Conservation (phyloP, 2,797 vertebrate species). For the Scolopax rusticola region DNA sequence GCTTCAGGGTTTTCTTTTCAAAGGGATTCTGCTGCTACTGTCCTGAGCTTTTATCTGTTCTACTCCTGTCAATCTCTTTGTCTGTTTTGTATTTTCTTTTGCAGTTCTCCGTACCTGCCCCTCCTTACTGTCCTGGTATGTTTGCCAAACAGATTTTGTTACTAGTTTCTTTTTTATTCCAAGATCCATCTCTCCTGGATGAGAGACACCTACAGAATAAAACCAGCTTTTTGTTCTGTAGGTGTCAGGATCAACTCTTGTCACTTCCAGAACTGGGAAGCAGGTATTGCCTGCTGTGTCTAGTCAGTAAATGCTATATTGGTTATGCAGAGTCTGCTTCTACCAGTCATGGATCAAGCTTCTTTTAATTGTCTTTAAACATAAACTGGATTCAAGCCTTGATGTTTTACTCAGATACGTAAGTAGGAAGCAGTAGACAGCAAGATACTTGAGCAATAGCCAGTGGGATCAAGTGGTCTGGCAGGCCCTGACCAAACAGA, state of each 20-base stretch:
- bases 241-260: background rate
- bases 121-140: background rate
- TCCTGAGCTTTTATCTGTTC: background rate
- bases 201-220: too few species aligned
- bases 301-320: background rate
- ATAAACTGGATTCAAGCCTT: background rate
- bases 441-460: rapidly evolving
- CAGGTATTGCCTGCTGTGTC: background rate
- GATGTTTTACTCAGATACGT: background rate
- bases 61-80: rapidly evolving
- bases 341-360: background rate
- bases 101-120: background rate
- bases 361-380: background rate
- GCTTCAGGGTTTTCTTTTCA: background rate
- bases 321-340: background rate
- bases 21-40: background rate
- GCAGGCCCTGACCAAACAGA: background rate
- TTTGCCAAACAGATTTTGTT: background rate
- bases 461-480: background rate
- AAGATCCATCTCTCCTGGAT: background rate
- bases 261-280: background rate
- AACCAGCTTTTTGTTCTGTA: background rate
- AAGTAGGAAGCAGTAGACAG: background rate
- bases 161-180: background rate
- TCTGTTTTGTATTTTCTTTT: background rate